A percentile compares a stretch with the other conserved stretches of the same genome.
These are phyloP conservation scores for Pitta sordida DNA, from an alignment of 2,113 vertebrate genomes.

Conservation along the genomic window DNA sequence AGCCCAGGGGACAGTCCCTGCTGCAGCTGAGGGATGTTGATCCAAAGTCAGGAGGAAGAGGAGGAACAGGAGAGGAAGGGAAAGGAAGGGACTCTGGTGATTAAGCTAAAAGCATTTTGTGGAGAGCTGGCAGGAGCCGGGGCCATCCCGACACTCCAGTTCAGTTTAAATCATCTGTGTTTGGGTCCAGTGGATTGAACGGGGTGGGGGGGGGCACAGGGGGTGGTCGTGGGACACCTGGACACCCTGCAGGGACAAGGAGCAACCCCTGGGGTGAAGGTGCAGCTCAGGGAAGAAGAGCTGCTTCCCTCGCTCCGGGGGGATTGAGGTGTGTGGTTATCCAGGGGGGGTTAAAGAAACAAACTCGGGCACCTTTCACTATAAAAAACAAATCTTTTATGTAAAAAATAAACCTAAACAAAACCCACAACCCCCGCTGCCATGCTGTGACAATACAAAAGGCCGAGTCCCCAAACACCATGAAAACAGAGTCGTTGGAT, in stretches of 20 bases:
- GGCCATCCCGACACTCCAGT: accelerated
- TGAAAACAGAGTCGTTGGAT: constrained; percentile 40
- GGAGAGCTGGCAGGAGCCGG: background rate
- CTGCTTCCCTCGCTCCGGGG: too few relatives aligned
- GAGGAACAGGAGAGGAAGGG: background rate
- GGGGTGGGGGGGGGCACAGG: background rate
- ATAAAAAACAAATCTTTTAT: constrained; percentile 65
- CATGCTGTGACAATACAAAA: constrained; percentile 58
- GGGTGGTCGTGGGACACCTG: background rate
- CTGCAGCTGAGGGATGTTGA: accelerated
- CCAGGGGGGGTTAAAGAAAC: background rate
- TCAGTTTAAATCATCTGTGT: background rate
- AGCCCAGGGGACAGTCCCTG: accelerated
- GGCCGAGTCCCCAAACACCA: constrained; percentile 15
- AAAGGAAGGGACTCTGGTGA: background rate
- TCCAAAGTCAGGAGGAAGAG: background rate
- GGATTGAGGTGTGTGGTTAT: background rate
- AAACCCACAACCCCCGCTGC: constrained; percentile 48
- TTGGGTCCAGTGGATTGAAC: background rate
- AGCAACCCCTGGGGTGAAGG: accelerated
- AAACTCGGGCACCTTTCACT: background rate
- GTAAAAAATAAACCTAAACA: constrained; percentile 68
- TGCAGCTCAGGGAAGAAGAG: background rate
- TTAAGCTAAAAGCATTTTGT: constrained; percentile 28
- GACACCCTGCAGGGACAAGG: accelerated